Base-by-base conservation (phyloP, 2,888 invertebrate species). In the Blastobasis adustella region DNA sequence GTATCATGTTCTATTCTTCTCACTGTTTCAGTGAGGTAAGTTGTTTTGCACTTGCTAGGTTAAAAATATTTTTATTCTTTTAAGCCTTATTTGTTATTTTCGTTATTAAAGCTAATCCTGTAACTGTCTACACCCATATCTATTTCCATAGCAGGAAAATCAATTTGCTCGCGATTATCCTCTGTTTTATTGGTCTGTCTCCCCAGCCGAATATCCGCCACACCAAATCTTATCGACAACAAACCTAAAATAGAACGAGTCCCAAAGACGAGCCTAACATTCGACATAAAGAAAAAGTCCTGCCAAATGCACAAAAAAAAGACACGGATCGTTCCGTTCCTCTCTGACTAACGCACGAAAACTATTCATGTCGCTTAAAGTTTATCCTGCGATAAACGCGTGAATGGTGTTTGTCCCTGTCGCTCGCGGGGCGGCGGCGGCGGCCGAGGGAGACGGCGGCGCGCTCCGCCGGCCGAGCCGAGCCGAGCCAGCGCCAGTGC, bases 361-460 rank as follows among this genome's bases (percentile, higher is more conserved):
- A 82, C 82, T 83, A 84, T 84, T 84, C 79, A 80, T 76, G 75
- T 79, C 77, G 79, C 72, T 76, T 79, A 74, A 80, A 79, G 71
- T 79, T 83, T 82, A 80, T 84, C 86, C 85, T 82, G 79, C 82
- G 86, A 87, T 86, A 83, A 87, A 66, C 66, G 69, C 66, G 69
- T 66, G 73, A 76, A 73, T 62, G 58, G 61, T 60, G 46, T 55
- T 65, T 58, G 68, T 83, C 87, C 79, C 82, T 64, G 61, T 87
- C 75, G 56, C 62, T 57, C 76, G 53, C 61, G 64, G 61, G 57
- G 53, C 56, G 63, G 71, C 75, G 69, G 63, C 59, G 58, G 58
- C 63, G 62, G 65, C 72, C 69, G 85, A 88, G 80, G 76, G 86
- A 84, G 85, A 85, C 64, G 71, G 82, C 73, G 82, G 82, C 78